Conservation (phyloP, 2,797 vertebrate species). For the Peromyscus nudipes region DNA sequence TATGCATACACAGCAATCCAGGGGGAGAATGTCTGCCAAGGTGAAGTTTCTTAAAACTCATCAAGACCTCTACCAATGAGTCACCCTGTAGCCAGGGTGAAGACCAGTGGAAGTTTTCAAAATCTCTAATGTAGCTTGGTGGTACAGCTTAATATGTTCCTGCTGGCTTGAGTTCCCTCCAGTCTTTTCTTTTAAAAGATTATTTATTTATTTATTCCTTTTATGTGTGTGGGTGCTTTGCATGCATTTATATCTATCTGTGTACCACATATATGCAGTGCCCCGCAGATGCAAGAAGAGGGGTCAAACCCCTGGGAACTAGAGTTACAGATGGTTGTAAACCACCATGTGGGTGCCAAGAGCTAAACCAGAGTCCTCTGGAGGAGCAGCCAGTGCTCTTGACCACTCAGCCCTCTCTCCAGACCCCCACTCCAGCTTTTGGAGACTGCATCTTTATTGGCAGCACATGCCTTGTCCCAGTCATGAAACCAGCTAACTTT, state of each 20-base stretch:
- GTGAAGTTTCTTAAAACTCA: constrained; percentile 32
- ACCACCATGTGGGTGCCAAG: neutral
- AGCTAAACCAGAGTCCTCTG: neutral
- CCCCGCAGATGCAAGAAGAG: neutral
- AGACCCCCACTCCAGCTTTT: neutral
- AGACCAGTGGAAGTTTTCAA: neutral
- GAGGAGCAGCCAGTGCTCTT: neutral
- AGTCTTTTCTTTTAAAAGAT: neutral
- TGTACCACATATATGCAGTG: neutral
- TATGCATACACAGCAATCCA: neutral
- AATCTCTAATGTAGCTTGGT: constrained; percentile 35
- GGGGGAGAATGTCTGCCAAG: constrained; percentile 23
- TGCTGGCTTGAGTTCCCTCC: neutral
- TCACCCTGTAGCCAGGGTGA: neutral
- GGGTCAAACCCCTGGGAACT: neutral
- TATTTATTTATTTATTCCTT: neutral
- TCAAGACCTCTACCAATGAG: constrained; percentile 17
- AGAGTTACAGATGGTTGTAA: neutral
- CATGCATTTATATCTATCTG: neutral
- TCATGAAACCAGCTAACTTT: neutral
- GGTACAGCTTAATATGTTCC: constrained; percentile 5
- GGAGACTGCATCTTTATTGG: neutral
- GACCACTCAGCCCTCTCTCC: neutral
- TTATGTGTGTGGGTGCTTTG: neutral
- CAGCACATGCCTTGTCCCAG: neutral